phyloP scores from a whole-genome alignment of 2,888 invertebrate species.

The Philaethria dido region DNA sequence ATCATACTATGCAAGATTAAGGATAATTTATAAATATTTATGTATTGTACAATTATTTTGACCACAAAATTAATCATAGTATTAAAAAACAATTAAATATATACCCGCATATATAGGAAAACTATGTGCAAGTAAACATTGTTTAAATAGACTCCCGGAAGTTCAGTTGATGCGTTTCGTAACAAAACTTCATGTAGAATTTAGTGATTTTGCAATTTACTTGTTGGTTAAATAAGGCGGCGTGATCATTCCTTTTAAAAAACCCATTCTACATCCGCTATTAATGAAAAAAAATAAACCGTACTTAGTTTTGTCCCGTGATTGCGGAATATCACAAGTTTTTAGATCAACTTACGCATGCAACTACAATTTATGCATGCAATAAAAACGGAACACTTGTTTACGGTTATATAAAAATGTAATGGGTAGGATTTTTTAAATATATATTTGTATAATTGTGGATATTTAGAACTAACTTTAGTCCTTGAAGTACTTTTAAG shows the following conservation, averaged over 20 bases:
- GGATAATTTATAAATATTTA: slow-evolving; percentile 30
- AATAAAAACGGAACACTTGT: slow-evolving; percentile 6
- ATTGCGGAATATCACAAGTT: slow-evolving; percentile 38
- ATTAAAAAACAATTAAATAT: slow-evolving; percentile 33
- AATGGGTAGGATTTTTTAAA: background rate
- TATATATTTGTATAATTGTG: background rate
- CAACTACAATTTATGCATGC: slow-evolving; percentile 3
- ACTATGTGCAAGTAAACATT: slow-evolving; percentile 17
- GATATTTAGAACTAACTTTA: background rate
- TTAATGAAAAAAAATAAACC: slow-evolving; percentile 44
- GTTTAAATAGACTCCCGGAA: slow-evolving; percentile 44
- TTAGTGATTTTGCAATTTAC: slow-evolving; percentile 45
- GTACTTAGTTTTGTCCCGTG: slow-evolving; percentile 45
- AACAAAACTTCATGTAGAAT: slow-evolving; percentile 37
- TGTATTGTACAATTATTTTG: slow-evolving; percentile 37
- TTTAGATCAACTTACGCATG: slow-evolving; percentile 23
- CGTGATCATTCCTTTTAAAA: slow-evolving; percentile 45
- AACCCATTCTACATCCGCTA: slow-evolving; percentile 50
- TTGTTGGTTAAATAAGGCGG: slow-evolving; percentile 38
- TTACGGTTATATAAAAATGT: slow-evolving; percentile 1
- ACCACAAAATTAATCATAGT: slow-evolving; percentile 30
- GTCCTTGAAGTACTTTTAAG: too few relatives aligned
- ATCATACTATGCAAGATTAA: slow-evolving; percentile 30
- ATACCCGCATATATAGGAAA: slow-evolving; percentile 20
- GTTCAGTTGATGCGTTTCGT: slow-evolving; percentile 34